Base-by-base conservation (phyloP, 2,888 invertebrate species). In the Eumacrocentrus americanus region DNA sequence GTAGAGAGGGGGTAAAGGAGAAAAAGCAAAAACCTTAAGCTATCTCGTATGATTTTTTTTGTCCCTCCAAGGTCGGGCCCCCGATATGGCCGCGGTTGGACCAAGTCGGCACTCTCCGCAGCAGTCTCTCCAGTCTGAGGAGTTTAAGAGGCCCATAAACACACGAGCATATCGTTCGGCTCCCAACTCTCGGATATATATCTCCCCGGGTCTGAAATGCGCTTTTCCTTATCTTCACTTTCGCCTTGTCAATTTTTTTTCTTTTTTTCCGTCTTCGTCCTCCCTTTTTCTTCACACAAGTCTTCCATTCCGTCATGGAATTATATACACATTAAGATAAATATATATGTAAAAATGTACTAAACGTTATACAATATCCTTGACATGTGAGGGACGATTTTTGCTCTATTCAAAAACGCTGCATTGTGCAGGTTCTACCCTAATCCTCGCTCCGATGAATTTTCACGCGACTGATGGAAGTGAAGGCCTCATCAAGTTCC, bases 1-100 rank as follows among this genome's bases (percentile, higher is more conserved):
- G 9, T 6, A 4, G 5, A 29, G 29, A 9, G 9, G 29, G 29
- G 29, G 29, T 29, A 42, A 38, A 48, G 7, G 38, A 44, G 20
- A 58, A 60, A 50, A 51, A 35, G 50, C 38, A 42, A 55, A 52
- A 51, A 56, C 46, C 50, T 42, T 52, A 44, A 70, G 64, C 67
- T 73, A 71, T 71, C 72, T 70, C 22, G 23, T 14, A 60, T 66
- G 70, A 64, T 67, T 71, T 72, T 74, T 75, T 75, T 75, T 73
- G 74, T 74, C 71, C 72, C 70, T 72, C 71, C 75, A 75, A 76
- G 75, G 75, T 74, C 74, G 71, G 67, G 69, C 48, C 69, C 71
- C 70, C 74, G 73, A 73, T 76, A 77, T 77, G 77, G 77, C 78
- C 72, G 75, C 70, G 65, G 65, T 68, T 73, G 75, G 75, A 73